These are phyloP conservation scores for Geotrypetes seraphini DNA, from an alignment of 2,797 vertebrate genomes.

Conservation along the genomic window DNA sequence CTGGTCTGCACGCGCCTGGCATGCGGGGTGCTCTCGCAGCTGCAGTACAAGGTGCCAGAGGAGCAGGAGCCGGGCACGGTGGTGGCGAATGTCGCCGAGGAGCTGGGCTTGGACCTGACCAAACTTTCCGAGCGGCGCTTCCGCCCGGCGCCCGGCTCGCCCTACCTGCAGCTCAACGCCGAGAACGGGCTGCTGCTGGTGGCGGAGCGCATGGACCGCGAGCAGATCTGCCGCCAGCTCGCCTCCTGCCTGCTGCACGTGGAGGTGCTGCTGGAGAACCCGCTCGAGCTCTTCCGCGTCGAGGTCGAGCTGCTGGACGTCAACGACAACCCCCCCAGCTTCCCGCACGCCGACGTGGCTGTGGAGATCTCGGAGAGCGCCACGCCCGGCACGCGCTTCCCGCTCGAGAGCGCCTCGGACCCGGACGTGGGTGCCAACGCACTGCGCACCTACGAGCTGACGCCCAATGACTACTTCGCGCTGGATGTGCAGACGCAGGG, in stretches of 20 bases:
- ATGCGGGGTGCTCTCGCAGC: conserved; percentile 77
- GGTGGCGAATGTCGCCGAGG: conserved; percentile 96
- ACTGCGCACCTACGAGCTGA: conserved; percentile 88
- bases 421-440: conserved; percentile 93
- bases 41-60: conserved; percentile 91
- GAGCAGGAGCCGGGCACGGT: conserved; percentile 90
- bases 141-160: conserved; percentile 86
- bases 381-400: conserved; percentile 86
- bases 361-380: conserved; percentile 97
- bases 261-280: conserved; percentile 92
- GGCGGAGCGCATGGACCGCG: conserved; percentile 86
- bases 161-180: conserved; percentile 89
- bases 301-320: conserved; percentile 96
- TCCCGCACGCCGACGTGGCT: conserved; percentile 86
- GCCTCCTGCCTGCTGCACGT: conserved; percentile 85
- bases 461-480: conserved; percentile 85
- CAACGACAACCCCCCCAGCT: conserved; percentile 89
- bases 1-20: conserved; percentile 71
- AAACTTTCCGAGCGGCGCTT: conserved; percentile 88
- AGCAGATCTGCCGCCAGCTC: conserved; percentile 88
- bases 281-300: conserved; percentile 87
- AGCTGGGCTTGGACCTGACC: conserved; percentile 93
- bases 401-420: conserved; percentile 91
- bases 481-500: conserved; percentile 92
- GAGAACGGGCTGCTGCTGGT: conserved; percentile 88